A percentile compares a stretch with the other conserved stretches of the same genome.
Conservation (phyloP, 2,888 invertebrate genomes). For the Cantharis flavilabris region DNA sequence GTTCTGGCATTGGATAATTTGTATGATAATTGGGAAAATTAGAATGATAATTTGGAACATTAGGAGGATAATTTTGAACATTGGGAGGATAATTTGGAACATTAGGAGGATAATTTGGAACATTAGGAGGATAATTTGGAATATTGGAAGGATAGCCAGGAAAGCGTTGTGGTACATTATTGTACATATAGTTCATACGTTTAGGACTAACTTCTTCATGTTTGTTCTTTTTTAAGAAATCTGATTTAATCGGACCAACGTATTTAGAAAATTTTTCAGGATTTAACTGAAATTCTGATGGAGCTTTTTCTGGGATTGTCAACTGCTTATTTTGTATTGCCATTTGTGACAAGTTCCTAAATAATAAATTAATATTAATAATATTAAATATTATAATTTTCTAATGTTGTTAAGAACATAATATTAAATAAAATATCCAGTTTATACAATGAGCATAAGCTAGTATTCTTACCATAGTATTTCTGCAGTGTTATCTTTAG, state of each 20-base stretch:
- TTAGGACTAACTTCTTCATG: not conserved
- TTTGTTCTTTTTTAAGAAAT: not conserved
- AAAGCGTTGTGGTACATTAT: not conserved
- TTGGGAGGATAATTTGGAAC: not conserved
- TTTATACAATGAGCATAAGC: not conserved
- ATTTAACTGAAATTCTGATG: constrained; percentile 13
- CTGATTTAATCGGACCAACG: constrained; percentile 13
- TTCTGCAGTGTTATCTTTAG: constrained; percentile 25
- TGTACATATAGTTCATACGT: not conserved
- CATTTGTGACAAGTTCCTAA: not conserved
- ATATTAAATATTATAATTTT: no score
- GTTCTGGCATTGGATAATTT: constrained; percentile 5
- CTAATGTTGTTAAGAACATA: no score
- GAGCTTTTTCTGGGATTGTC: not conserved
- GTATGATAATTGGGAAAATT: not conserved
- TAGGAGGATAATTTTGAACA: not conserved
- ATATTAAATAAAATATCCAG: not conserved
- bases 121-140: not conserved
- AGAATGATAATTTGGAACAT: not conserved
- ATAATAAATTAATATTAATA: not conserved
- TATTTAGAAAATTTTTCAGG: constrained; percentile 20
- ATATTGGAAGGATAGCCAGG: not conserved
- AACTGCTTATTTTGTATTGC: not conserved
- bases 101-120: not conserved
- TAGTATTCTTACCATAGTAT: constrained; percentile 32